Percentiles rank a stretch among this genome's conserved stretches.
phyloP scores from a whole-genome alignment of 2,888 invertebrate genomes.

The Folsomia candida region DNA sequence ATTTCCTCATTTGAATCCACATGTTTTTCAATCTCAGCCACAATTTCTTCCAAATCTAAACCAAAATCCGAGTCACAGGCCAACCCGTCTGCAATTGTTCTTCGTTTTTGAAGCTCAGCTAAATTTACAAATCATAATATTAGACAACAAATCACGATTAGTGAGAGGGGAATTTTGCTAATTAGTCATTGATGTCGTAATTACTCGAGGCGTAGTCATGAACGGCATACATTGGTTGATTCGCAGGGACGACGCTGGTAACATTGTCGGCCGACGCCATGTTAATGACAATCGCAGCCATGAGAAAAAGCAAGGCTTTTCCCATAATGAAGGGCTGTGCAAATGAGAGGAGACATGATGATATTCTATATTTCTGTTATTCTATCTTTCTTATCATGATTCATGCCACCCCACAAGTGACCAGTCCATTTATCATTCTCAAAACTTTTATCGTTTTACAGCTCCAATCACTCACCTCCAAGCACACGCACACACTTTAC shows the following conservation, averaged over 20 bases:
- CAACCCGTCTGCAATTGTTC: neutral
- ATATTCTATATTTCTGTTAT: too few relatives aligned
- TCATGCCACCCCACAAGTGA: too few relatives aligned
- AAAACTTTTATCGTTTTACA: too few relatives aligned
- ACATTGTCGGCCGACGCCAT: neutral
- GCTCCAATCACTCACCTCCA: too few relatives aligned
- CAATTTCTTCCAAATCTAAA: neutral
- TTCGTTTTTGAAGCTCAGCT: neutral
- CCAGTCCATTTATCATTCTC: too few relatives aligned
- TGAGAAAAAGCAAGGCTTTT: neutral
- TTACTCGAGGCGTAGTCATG: slow-evolving; percentile 8
- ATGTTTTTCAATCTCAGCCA: slow-evolving; percentile 4
- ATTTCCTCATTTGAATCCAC: neutral
- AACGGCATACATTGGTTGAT: slow-evolving; percentile 4
- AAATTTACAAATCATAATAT: too few relatives aligned
- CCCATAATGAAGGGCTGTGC: too few relatives aligned
- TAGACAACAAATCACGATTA: neutral
- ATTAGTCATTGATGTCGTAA: neutral
- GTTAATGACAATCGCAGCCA: neutral
- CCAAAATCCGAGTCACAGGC: slow-evolving; percentile 1
- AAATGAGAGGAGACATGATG: too few relatives aligned
- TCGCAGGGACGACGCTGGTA: neutral
- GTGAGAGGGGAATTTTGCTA: neutral
- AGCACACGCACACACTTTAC: too few relatives aligned
- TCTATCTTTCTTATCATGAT: too few relatives aligned